Conservation (phyloP, 2,113 vertebrate species). For the Neodon shergylaensis region DNA sequence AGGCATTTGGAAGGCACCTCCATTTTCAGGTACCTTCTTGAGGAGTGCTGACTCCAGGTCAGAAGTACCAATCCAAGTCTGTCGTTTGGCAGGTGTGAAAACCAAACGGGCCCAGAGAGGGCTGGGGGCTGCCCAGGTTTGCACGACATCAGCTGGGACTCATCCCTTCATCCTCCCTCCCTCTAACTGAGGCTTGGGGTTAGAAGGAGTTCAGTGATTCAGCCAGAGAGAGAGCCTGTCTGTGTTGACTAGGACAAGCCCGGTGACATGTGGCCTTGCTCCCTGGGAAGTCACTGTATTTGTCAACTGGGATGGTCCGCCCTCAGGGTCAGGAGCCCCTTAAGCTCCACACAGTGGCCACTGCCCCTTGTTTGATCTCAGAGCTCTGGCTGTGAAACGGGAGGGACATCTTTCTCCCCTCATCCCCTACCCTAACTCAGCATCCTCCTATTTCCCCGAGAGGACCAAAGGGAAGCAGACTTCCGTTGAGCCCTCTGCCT, state of each 20-base stretch:
- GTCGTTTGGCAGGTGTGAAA: not conserved
- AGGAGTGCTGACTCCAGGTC: not conserved
- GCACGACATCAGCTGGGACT: not conserved
- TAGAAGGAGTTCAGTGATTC: not conserved
- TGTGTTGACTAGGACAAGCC: not conserved
- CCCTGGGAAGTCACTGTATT: conserved; percentile 58
- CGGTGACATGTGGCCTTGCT: conserved; percentile 39
- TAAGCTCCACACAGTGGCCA: not conserved
- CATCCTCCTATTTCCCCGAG: not conserved
- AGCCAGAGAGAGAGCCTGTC: not conserved
- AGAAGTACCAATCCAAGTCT: not conserved
- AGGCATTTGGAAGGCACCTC: not conserved
- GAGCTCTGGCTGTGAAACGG: not conserved
- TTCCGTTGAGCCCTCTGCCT: not conserved
- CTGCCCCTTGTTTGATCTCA: not conserved
- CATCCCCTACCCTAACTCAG: not conserved
- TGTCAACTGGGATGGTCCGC: conserved; percentile 10
- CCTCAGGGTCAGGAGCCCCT: not conserved
- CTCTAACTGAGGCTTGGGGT: not conserved
- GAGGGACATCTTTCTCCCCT: not conserved
- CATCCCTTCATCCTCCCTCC: fast-evolving
- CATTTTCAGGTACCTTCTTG: not conserved
- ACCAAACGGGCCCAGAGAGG: not conserved
- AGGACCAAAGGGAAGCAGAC: not conserved
- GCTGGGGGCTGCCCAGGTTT: not conserved